A percentile compares a stretch with the other conserved stretches of the same genome.
phyloP scores from a whole-genome alignment of 2,888 invertebrate genomes.

The Meteorus colon region DNA sequence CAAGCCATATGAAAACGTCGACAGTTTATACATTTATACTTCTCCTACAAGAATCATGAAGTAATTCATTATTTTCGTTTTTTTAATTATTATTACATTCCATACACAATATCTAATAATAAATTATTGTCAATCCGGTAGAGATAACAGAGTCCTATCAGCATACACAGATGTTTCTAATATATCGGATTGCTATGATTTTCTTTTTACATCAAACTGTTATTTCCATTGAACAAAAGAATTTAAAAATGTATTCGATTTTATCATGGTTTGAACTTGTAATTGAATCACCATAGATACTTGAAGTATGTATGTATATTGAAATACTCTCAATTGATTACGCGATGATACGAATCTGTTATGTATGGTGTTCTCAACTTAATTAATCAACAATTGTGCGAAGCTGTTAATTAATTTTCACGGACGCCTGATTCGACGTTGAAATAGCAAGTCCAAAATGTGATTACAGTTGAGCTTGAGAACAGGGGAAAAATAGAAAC shows the following conservation, averaged over 20 bases:
- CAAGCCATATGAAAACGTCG: constrained; percentile 26
- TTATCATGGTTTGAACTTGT: background rate
- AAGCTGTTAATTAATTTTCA: constrained; percentile 37
- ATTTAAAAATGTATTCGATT: too few relatives aligned
- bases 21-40: background rate
- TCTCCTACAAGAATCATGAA: background rate
- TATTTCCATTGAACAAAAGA: background rate
- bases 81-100: background rate
- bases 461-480: constrained; percentile 30
- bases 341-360: background rate
- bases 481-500: constrained; percentile 8
- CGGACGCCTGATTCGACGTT: constrained; percentile 30
- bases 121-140: background rate
- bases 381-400: constrained; percentile 24
- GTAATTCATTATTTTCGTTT: background rate
- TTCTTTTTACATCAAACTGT: background rate
- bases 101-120: background rate
- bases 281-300: background rate
- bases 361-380: constrained; percentile 12
- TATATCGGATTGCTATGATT: background rate
- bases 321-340: background rate
- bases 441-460: constrained; percentile 29
- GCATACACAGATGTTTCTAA: background rate
- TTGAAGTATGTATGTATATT: background rate
- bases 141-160: background rate